Base-by-base conservation (phyloP, 2,113 vertebrate species). In the Alethe castanea region DNA sequence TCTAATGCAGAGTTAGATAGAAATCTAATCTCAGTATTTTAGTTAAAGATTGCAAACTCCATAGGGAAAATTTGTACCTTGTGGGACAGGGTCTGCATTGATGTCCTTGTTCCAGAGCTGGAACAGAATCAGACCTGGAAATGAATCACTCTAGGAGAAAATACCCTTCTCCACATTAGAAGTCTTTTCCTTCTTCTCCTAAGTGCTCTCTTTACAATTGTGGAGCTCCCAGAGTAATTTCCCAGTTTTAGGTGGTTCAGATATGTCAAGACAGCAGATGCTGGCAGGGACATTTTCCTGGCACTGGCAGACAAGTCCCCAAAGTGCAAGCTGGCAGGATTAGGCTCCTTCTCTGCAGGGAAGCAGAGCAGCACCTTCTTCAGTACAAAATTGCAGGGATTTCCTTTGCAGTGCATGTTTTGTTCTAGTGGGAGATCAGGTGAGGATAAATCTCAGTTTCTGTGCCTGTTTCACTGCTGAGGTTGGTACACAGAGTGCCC, bases 51-150 rank as follows among this genome's bases (percentile, higher is more conserved):
- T 90, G 42, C 24, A 69, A 24, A 28, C 12, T 53, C 45, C 35
- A 4, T 20, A 4, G 40, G 83, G 40, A 53, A 26, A 5, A 33
- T 14, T 4, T 74, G 36, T 3, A 1, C 12, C 2, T 2, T 2
- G 2, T 35, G 42, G 20, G 38, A 52, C 29, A 31, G 57, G 10
- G 12, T 69, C 36, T 76, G 53, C 20, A 15, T 20, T 6, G 5
- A 15, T 23, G 14, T 35, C 50, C 60, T 42, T 81, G 9, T 33
- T 67, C n/a, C 77, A 79, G 64, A 81, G 23, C 13, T 67, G 35
- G 35, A 35, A 35, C 35, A 35, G 35, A 35, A 35, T 35, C 35
- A 35, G 35, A 71, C 28, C 40, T 78, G 28, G 42, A 62, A 84
- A 42, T 44, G 0, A 64, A 13, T 26, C 57, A 28, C 8, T 48